Conservation (phyloP, 1,140 invertebrate genomes). For the Hetaerina americana region DNA sequence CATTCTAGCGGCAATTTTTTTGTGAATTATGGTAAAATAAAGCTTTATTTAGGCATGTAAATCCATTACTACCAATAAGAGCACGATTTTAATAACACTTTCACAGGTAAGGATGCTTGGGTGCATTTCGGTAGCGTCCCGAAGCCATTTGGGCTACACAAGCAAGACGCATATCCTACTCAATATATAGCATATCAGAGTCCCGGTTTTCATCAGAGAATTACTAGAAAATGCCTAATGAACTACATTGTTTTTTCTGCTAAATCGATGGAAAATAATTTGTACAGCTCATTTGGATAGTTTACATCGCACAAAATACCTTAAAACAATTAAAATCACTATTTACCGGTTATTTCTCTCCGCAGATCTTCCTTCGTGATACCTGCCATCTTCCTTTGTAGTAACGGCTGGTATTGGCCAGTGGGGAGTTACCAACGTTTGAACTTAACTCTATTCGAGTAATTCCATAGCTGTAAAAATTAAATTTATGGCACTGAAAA, state of each 20-base stretch:
- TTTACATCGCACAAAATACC: neutral
- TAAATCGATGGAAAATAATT: conserved; percentile 8
- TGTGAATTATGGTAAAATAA: conserved; percentile 3
- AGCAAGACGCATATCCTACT: neutral
- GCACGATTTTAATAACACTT: conserved; percentile 4
- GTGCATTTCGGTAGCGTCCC: neutral
- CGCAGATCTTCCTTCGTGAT: conserved; percentile 51
- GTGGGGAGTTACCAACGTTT: neutral
- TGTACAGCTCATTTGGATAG: conserved; percentile 1
- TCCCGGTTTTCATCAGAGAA: conserved; percentile 18
- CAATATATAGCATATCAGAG: conserved; percentile 13
- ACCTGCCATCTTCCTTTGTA: conserved; percentile 40
- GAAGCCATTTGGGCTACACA: neutral
- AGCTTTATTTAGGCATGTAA: conserved; percentile 5
- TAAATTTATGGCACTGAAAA: neutral
- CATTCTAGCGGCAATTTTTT: too few relatives aligned
- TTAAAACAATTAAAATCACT: conserved; percentile 21
- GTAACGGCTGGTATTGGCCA: neutral
- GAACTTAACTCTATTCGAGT: neutral
- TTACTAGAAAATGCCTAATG: conserved; percentile 5
- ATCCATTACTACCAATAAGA: neutral
- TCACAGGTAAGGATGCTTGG: neutral
- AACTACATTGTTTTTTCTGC: neutral
- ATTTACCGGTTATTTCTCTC: conserved; percentile 57
- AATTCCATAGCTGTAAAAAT: neutral